Evolutionary conservation across 2,888 invertebrate genomes (phyloP).

Genomic region (Melolontha melolontha): DNA sequence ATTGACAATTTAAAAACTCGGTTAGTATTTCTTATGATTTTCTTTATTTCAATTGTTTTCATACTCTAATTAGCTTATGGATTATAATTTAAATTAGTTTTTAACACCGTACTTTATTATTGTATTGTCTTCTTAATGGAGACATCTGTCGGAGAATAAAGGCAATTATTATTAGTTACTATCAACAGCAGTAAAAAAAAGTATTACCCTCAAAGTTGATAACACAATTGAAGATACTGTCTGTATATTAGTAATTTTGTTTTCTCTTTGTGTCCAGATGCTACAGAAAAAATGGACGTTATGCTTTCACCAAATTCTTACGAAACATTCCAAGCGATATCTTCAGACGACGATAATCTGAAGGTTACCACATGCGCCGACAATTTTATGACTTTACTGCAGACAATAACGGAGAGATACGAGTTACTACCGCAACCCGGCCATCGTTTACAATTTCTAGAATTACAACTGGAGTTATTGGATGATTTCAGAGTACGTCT

Average conservation of each 20-base stretch:
- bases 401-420: conserved; percentile 90
- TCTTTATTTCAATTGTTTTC: no score
- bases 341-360: conserved; percentile 67
- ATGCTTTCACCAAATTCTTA: conserved; percentile 76
- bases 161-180: no score
- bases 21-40: no score
- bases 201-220: no score
- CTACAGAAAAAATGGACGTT: conserved; percentile 89
- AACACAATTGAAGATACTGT: no score
- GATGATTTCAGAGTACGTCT: conserved; percentile 88
- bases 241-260: neutral
- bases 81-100: no score
- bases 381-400: conserved; percentile 85
- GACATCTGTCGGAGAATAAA: no score
- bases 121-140: no score
- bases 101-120: no score
- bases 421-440: conserved; percentile 85
- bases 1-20: no score
- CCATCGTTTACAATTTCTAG: conserved; percentile 88
- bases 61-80: no score
- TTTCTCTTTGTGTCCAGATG: conserved; percentile 68
- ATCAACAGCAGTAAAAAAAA: no score
- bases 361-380: conserved; percentile 92
- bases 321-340: conserved; percentile 74
- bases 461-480: conserved; percentile 88